Base-by-base conservation (phyloP, 2,797 vertebrate species). In the Sphaeramia orbicularis region DNA sequence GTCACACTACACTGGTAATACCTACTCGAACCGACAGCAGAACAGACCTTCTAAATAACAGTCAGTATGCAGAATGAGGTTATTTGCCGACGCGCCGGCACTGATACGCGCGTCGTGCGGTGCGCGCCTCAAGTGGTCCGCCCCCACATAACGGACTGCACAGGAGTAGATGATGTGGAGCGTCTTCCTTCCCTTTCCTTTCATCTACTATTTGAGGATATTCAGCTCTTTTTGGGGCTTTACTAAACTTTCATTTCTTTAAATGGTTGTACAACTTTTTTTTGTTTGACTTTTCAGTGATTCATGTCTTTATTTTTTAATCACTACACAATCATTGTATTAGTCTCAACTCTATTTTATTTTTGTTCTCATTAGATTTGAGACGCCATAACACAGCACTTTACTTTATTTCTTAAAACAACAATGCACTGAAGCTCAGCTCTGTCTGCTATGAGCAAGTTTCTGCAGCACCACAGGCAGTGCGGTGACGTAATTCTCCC, bases 61-160 rank as follows among this genome's bases (percentile, higher is more conserved):
- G 68, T 11, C 68, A 15, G 68, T 56, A 41, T 78, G 61, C 67
- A 83, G 73, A 80, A 69, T 50, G 81, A 66, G 73, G 77, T 74
- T 83, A 65, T 79, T 62, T 67, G 44, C 49, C 50, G 74, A 83
- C 80, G 86, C 84, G 73, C 82, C 58, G 54, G 70, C 75, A 36
- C 65, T 67, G 48, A 52, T 58, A 59, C 58, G 74, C 70, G 81
- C 84, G 67, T 76, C 50, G 65, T 78, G 80, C 76, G 37, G 76
- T 78, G 90, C 84, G 86, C 87, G 88, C 85, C 45, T 81, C 58
- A 62, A 76, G 80, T 78, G 84, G 74, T 80, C 87, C 88, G 85
- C 91, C 89, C 91, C 84, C 87, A 73, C 80, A 54, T 41, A 74
- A 41, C 55, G 42, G 71, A 10, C 68, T 37, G 60, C 60, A 16